Percentiles rank a stretch among this genome's conserved stretches.
Evolutionary conservation across 2,888 invertebrate genomes (phyloP).

Genomic region (Pristionchus entomophagus): DNA sequence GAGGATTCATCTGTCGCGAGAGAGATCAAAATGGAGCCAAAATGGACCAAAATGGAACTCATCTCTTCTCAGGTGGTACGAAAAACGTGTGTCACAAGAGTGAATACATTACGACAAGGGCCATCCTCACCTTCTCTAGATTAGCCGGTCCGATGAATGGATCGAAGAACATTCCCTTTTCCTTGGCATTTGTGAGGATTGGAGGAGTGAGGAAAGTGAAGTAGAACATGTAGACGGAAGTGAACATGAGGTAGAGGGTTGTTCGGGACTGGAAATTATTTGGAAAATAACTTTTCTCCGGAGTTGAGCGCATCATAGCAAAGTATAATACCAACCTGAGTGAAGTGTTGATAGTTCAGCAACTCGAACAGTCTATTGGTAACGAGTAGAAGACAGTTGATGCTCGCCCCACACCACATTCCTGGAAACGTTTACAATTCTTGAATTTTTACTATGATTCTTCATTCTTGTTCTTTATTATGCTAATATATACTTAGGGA

Average conservation of each 20-base stretch:
- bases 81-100: too few species aligned
- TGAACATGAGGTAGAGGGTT: not conserved
- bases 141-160: conserved; percentile 6
- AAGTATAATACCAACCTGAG: too few species aligned
- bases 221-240: conserved; percentile 22
- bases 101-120: too few species aligned
- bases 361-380: conserved; percentile 26
- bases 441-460: too few species aligned
- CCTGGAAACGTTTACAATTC: not conserved
- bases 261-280: not conserved
- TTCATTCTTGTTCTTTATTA: too few species aligned
- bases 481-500: too few species aligned
- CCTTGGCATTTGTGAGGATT: not conserved
- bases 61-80: too few species aligned
- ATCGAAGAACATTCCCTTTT: conserved; percentile 44
- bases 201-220: conserved; percentile 41
- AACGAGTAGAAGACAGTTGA: not conserved
- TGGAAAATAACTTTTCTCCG: too few species aligned
- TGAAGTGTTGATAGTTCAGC: not conserved
- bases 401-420: conserved; percentile 33
- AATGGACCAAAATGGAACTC: too few species aligned
- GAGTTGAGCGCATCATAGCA: too few species aligned
- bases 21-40: too few species aligned
- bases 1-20: too few species aligned
- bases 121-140: not conserved